Evolutionary conservation across 92 coral and sea anemone genomes (phyloP), one percentile per base, ranked within the genome.

Genomic region (Actinostola sp.): DNA sequence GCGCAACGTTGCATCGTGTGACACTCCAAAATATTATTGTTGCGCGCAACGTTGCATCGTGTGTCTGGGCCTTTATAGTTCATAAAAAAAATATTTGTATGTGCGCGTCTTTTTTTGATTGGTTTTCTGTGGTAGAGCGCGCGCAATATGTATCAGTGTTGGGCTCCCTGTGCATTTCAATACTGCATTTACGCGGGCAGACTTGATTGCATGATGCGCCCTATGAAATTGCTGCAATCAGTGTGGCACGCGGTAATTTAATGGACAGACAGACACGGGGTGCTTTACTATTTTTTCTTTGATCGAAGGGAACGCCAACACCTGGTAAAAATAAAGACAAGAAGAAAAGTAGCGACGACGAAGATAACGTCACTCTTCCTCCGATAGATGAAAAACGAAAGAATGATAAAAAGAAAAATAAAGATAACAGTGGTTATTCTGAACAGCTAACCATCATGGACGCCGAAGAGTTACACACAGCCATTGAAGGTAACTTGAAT

Each of bases 281-380:
- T n/a, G n/a, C n/a, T n/a, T n/a, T n/a, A n/a, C n/a, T n/a, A 3
- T 38, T 34, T 45, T 24, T 16, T 50, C 19, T 28, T 63, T 30
- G 9, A 27, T 64, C 52, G 17, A 20, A 90, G 92, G 83, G 62
- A 25, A 82, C 92, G 26, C 92, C 97, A 26, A 60, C 75, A 21
- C 64, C 46, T 12, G 50, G 41, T 25, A 78, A n/a, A n/a, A n/a
- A 48, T 10, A 73, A 66, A 32, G 41, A 63, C 51, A 67, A 84
- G 30, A 73, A 84, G 32, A 64, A 48, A 36, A 44, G 49, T 43
- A 71, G 80, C 63, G 82, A 78, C 25, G 86, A 85, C 25, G 85
- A 87, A 21, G 97, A 89, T 51, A 76, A 82, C 12, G 71, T 93
- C 20, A 93, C 83, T 61, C 66, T 93, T 21, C 98, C 98, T 8